Base-by-base conservation (phyloP, 2,113 vertebrate species). In the Acanthisitta chloris region DNA sequence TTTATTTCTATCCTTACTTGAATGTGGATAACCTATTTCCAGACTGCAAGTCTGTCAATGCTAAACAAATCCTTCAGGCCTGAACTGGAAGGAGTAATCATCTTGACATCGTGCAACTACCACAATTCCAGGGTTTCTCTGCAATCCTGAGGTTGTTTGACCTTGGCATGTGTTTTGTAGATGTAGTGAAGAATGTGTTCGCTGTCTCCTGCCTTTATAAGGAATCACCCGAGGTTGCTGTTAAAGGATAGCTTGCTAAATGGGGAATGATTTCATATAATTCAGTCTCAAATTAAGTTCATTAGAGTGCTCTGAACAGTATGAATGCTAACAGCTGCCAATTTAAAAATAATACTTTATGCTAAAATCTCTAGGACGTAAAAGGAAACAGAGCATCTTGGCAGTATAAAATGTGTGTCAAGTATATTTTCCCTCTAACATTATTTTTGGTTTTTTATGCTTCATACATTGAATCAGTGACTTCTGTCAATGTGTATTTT, bases 361-460 rank as follows among this genome's bases (percentile, higher is more conserved):
- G 31, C 10, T 86, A 77, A 77, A 90, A 77, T 77, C 49, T 83
- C 42, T 29, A 83, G 54, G 26, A 71, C 62, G 11, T 33, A 28
- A 88, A 92, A 85, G 45, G 83, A 82, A 82, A 67, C n/a, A 24
- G 70, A 88, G 28, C 59, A 65, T 10, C 49, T 62, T 89, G 71
- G 42, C 67, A 80, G 24, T 45, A 74, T 93, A 73, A 93, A 93
- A 90, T 42, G 26, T 65, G 54, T 86, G 76, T 31, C 64, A 90
- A 88, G 54, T 15, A 86, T 4, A 2, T 74, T 61, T 77, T 92
- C 64, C 34, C 4, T 8, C 25, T 88, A 77, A 83, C 25, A 54
- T 86, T 86, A 70, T 82, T 90, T 92, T 93, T 93, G 67, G 49
- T 54, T 52, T 90, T 93, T 92, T 81, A 42, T 42, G 21, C 51